Evolutionary conservation across 2,888 invertebrate species (phyloP), one percentile per base, ranked within the genome.

Genomic region (Tetropium fuscum): DNA sequence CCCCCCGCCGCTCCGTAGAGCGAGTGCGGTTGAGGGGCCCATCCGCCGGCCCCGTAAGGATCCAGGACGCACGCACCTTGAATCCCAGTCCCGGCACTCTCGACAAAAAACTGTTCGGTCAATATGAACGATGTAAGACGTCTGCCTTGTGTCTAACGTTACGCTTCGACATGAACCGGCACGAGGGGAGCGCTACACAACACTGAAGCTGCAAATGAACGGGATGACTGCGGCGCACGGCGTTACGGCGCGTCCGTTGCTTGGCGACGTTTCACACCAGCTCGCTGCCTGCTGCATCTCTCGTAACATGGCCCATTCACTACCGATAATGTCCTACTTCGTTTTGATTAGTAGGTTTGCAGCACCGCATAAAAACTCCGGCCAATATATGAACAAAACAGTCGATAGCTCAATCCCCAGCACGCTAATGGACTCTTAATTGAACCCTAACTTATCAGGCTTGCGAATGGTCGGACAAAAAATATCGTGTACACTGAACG

Each of bases 11-110:
- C 74, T 68, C 74, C 74, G 64, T 70, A 71, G 66, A 72, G 71
- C 53, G 71, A 66, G 70, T 71, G 75, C 71, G 73, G 75, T 64
- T 74, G 80, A 72, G 76, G 76, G 74, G 73, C 73, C 79, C 77
- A 80, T 80, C 83, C 83, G 74, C 80, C 80, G 70, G 80, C 79
- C 75, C 81, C 81, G 76, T 83, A 83, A 66, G 83, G 83, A 82
- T 84, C 84, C 84, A 84, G 84, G 74, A 71, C 73, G 70, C 68
- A 59, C 64, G 60, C 64, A 68, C 68, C 59, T 69, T 66, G 60
- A 54, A 51, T 53, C 53, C 34, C 49, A 36, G 53, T 40, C 53
- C 16, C 53, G 30, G 40, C 60, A 40, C 57, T 53, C 57, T 44
- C 25, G 51, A 63, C 60, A 49, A 67, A 18, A 58, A 41, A 55